Conservation (phyloP, 1,140 invertebrate genomes). For the Proctacanthus coquilletti region DNA sequence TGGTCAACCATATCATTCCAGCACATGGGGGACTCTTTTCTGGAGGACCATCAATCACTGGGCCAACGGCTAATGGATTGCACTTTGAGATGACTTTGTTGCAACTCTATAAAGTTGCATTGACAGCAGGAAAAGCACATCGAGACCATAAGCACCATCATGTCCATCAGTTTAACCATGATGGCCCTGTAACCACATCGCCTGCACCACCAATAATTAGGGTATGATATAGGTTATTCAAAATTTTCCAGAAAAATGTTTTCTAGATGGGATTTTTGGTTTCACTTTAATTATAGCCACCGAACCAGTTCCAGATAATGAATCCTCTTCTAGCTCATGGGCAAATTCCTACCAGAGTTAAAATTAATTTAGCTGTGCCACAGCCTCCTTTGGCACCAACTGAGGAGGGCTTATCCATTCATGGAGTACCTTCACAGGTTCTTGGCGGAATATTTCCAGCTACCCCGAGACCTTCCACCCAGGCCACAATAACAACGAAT, state of each 20-base stretch:
- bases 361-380: conserved; percentile 36
- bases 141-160: conserved; percentile 72
- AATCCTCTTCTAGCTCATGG: conserved; percentile 48
- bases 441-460: not conserved
- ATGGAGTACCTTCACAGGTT: conserved; percentile 20
- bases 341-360: conserved; percentile 44
- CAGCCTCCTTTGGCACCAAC: conserved; percentile 8
- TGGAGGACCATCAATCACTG: conserved; percentile 47
- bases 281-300: not conserved
- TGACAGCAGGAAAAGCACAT: conserved; percentile 67
- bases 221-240: not conserved
- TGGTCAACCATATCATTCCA: conserved; percentile 60
- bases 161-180: conserved; percentile 58
- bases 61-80: conserved; percentile 45
- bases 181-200: conserved; percentile 42
- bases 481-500: conserved; percentile 33
- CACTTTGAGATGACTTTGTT: conserved; percentile 63
- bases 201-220: conserved; percentile 35
- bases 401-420: too few relatives aligned
- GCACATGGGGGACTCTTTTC: conserved; percentile 55
- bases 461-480: conserved; percentile 10
- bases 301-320: conserved; percentile 22
- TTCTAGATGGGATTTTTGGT: not conserved
- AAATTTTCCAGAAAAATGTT: not conserved
- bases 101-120: conserved; percentile 57